phyloP scores from a whole-genome alignment of 2,888 invertebrate species.

The Pyrrhosoma nymphula region DNA sequence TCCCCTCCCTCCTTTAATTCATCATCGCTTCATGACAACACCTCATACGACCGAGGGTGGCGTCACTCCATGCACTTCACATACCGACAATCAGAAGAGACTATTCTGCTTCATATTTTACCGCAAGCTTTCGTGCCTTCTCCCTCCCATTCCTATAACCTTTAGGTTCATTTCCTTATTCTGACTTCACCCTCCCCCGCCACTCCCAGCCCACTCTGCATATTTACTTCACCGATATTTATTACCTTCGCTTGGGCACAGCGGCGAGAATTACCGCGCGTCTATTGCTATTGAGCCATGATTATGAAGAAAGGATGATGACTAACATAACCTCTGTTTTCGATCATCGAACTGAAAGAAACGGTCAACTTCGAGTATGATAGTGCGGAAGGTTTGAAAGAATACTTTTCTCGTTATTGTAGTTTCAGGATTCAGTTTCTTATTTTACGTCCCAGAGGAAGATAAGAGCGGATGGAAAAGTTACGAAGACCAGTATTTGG shows the following conservation, averaged over 20 bases:
- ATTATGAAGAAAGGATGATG: not conserved
- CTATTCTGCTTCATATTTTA: not conserved
- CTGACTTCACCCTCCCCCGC: not conserved
- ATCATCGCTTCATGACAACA: slow-evolving; percentile 22
- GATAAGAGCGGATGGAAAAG: no score
- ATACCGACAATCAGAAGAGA: not conserved
- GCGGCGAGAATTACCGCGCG: not conserved
- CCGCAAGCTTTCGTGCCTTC: not conserved
- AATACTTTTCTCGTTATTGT: no score
- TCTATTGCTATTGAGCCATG: not conserved
- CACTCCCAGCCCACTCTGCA: not conserved
- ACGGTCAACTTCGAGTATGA: not conserved
- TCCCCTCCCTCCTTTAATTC: not conserved
- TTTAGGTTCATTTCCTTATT: not conserved
- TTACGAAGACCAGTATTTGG: no score
- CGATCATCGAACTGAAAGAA: not conserved
- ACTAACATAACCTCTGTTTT: not conserved
- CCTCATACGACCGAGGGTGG: not conserved
- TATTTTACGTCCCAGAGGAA: no score
- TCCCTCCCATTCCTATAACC: not conserved
- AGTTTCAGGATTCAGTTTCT: no score
- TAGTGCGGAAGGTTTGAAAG: not conserved
- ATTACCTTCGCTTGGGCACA: not conserved
- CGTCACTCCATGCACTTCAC: slow-evolving; percentile 12
- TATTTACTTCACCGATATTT: not conserved